Base-by-base conservation (phyloP, 2,113 vertebrate species). In the Ginglymostoma cirratum region DNA sequence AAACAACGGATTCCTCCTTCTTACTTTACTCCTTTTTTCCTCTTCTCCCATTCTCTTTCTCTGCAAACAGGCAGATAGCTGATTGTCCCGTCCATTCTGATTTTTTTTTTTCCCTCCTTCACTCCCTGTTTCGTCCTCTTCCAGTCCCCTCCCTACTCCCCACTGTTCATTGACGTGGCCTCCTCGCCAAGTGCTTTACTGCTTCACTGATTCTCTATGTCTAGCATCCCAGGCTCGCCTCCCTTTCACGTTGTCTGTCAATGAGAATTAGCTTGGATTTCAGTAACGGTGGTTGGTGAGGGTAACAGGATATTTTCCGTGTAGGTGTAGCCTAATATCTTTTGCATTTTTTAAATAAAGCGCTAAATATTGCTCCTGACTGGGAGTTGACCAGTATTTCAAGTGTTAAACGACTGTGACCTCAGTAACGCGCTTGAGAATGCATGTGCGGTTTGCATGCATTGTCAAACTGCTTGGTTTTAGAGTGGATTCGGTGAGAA, bases 91-190 rank as follows among this genome's bases (percentile, higher is more conserved):
- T 6, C 85, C 96, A 3, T 89, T 86, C 0, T 85, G 87, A 27
- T 0, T 96, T 86, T 94, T 76, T 76, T 15, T 23, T 5, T 76
- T 94, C 94, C 3, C 48, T 96, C 24, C 85, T 24, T 66, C 93
- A 8, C 67, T 95, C 7, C 55, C 8, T 45, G 92, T 52, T 14
- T 15, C 95, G 78, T 86, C 95, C 69, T 30, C 70, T 97, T 97
- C 97, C 96, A 96, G 7, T 96, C 17, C 65, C 34, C 27, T 52
- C 23, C 30, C 5, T 7, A 10, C 93, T 24, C 10, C n/a, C 6
- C n/a, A 45, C 5, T 19, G 1, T 19, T 30, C 94, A 48, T n/a
- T 48, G 94, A 45, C 67, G 61, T 52, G 95, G 78, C 48, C 38
- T 27, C 7, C 3, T n/a, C 45, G 6, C 67, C 27, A 0, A 48